phyloP scores from a whole-genome alignment of 53 echinoderm and acorn worm genomes.

The Paracentrotus lividus region DNA sequence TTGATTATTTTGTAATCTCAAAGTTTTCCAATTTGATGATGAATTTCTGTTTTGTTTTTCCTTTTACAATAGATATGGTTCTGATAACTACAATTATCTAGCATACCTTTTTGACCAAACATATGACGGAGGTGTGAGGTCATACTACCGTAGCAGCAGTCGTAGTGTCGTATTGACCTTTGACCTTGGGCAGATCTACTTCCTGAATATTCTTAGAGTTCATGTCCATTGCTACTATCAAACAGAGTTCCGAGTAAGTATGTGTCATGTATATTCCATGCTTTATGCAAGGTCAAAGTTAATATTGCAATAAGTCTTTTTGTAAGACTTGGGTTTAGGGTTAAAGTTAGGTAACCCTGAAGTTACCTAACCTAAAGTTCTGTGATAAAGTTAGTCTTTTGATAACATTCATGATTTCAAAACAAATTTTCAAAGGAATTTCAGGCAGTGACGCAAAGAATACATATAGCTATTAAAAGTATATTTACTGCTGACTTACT shows the following conservation, averaged over 20 bases:
- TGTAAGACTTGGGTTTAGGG: too few relatives aligned
- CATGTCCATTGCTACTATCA: constrained; percentile 76
- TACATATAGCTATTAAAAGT: too few relatives aligned
- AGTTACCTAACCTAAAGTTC: too few relatives aligned
- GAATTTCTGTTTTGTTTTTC: not conserved
- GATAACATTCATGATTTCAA: too few relatives aligned
- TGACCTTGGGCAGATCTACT: constrained; percentile 74
- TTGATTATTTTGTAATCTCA: not conserved
- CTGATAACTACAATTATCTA: constrained; percentile 73
- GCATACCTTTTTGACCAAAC: constrained; percentile 90
- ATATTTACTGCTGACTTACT: too few relatives aligned
- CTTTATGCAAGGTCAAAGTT: not conserved
- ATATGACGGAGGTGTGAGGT: constrained; percentile 60
- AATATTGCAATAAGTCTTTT: too few relatives aligned
- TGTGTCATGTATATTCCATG: not conserved
- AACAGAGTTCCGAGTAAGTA: constrained; percentile 82
- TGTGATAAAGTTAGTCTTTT: too few relatives aligned
- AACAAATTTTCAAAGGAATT: not conserved
- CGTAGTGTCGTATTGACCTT: constrained; percentile 72
- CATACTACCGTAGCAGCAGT: constrained; percentile 63
- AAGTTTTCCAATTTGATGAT: not conserved
- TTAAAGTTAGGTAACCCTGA: too few relatives aligned
- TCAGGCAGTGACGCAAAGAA: too few relatives aligned
- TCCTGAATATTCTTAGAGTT: constrained; percentile 85
- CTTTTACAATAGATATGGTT: not conserved